Evolutionary conservation across 2,113 vertebrate genomes (phyloP).

Genomic region (Gopherus evgoodei): DNA sequence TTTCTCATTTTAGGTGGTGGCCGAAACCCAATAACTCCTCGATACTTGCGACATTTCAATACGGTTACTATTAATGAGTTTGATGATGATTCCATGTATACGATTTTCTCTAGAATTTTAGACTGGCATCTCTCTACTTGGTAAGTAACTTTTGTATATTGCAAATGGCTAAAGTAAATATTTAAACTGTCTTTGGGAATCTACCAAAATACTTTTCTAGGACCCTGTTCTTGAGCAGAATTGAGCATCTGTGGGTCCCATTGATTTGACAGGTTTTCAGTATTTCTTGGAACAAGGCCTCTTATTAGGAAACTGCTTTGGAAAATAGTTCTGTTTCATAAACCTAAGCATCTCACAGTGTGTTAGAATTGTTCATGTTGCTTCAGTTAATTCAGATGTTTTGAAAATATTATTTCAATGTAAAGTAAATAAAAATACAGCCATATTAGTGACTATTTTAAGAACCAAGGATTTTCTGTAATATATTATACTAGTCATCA

Average conservation of each 20-base stretch:
- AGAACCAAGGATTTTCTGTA: not conserved
- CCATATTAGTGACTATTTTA: not conserved
- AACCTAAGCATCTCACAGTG: not conserved
- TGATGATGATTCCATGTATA: slow-evolving; percentile 90
- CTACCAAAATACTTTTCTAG: not conserved
- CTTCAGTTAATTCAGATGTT: not conserved
- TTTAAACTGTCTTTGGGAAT: not conserved
- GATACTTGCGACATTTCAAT: slow-evolving; percentile 91
- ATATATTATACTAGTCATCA: not conserved
- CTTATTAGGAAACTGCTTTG: not conserved
- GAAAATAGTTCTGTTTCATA: not conserved
- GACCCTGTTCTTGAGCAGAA: not conserved
- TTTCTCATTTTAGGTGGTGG: slow-evolving; percentile 85
- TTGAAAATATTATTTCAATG: not conserved
- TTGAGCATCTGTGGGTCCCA: not conserved
- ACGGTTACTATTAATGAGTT: slow-evolving; percentile 92
- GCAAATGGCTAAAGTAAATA: not conserved
- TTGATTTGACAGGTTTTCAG: not conserved
- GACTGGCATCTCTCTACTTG: slow-evolving; percentile 88
- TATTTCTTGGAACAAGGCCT: not conserved
- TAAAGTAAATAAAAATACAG: not conserved
- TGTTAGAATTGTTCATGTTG: not conserved
- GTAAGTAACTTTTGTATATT: slow-evolving; percentile 71
- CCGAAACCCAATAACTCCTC: slow-evolving; percentile 90
- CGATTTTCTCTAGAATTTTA: slow-evolving; percentile 91